Evolutionary conservation across 2,113 vertebrate genomes (phyloP).

Genomic region (Grammomys dolichurus): DNA sequence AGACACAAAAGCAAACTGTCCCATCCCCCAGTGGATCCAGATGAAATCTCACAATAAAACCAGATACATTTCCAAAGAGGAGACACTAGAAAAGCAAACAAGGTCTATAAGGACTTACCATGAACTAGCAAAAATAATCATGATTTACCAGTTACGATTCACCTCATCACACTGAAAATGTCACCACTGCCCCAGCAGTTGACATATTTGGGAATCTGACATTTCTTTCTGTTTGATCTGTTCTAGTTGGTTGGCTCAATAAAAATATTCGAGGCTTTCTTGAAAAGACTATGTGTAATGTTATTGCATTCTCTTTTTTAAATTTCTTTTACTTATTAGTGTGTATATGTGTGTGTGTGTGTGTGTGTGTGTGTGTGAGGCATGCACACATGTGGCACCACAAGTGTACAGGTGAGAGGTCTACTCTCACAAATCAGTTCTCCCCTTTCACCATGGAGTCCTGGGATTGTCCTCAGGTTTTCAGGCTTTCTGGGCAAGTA

Average conservation of each 20-base stretch:
- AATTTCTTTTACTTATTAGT: neutral
- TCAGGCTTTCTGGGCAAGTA: no score
- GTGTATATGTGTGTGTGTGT: neutral
- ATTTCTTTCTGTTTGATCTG: neutral
- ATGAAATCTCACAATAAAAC: neutral
- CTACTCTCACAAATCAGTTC: neutral
- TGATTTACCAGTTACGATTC: no score
- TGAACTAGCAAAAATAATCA: neutral
- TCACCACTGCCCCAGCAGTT: neutral
- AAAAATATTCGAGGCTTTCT: neutral
- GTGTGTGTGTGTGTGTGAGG: neutral
- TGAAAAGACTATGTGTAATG: neutral
- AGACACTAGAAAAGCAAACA: neutral
- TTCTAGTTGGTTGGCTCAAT: neutral
- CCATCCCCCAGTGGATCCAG: neutral
- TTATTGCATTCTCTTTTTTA: neutral
- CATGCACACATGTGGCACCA: no score
- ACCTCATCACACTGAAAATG: neutral
- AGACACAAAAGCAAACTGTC: neutral
- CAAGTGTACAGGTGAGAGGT: neutral
- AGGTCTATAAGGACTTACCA: neutral
- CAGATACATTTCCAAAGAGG: neutral
- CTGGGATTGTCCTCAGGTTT: neutral
- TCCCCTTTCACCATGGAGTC: neutral
- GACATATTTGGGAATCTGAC: neutral